Evolutionary conservation across 2,797 vertebrate genomes (phyloP), one percentile per base, ranked within the genome.

Genomic region (Coccyzus lansbergi): DNA sequence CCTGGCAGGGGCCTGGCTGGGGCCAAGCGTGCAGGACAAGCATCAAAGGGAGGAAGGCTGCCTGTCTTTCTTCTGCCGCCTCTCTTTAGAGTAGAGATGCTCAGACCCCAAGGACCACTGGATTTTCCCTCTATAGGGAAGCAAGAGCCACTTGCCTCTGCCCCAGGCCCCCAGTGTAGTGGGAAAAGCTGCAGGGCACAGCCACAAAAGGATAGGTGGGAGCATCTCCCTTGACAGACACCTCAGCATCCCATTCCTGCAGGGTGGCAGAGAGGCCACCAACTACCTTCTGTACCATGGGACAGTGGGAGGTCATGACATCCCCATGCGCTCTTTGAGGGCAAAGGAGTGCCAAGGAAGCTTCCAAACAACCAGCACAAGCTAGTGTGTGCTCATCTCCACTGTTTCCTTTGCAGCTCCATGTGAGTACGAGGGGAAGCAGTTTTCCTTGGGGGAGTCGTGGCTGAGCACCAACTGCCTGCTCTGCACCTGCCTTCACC

Each of bases 401-500:
- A 18, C 28, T 7, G 4, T 15, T 92, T 94, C 86, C 60, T 60
- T 81, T 95, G 42, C 96, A 99, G 99, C 98, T 12, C 94, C 98
- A 86, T 99, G 99, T 20, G 97, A 97, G 88, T 98, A 98, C 0
- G 98, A 98, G 72, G 99, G 98, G 60, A 98, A 97, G 86, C 96
- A 98, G 40, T 99, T 98, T 86, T 97, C 98, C 12, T 94, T 99
- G 38, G 99, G 99, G 3, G 99, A 99, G 62, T 98, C 97, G 2
- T 99, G 99, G 99, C 98, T 98, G 97, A 98, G 98, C 80, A 92
- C 97, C 67, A 97, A 98, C 63, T 99, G 99, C 74, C 98, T 99
- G 97, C 98, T 99, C 91, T 99, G 99, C 97, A 99, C 98, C 97
- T 99, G 99, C 93, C 98, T 99, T 97, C 98, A 99, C 87, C 99